A percentile compares a stretch with the other conserved stretches of the same genome.
Conservation (phyloP, 30 jellyfish, hydroid and myxozoan species). For the Hydra vulgaris region DNA sequence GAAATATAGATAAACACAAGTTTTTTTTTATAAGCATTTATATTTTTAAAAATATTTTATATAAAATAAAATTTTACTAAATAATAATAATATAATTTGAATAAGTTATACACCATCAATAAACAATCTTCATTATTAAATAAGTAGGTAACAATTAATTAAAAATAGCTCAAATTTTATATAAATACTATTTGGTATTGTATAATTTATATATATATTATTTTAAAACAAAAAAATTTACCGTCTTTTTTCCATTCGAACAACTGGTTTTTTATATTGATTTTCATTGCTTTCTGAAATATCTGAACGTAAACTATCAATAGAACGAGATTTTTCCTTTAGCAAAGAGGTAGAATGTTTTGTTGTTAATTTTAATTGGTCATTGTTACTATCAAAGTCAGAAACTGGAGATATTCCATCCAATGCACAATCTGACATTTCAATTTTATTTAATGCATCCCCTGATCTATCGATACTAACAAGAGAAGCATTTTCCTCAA, state of each 20-base stretch:
- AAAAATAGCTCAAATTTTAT: too few species aligned
- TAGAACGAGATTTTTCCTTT: conserved; percentile 33
- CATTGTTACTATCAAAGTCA: conserved; percentile 11
- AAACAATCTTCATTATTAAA: too few species aligned
- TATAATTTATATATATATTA: too few species aligned
- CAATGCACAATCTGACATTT: background rate
- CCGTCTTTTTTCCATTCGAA: background rate
- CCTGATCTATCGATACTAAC: conserved; percentile 11
- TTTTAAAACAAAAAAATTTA: too few species aligned
- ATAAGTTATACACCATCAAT: too few species aligned
- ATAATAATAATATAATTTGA: too few species aligned
- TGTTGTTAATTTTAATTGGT: background rate
- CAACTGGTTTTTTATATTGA: background rate
- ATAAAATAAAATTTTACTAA: too few species aligned
- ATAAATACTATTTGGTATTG: too few species aligned
- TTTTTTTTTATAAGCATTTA: too few species aligned
- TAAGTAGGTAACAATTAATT: too few species aligned
- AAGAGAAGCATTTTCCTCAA: background rate
- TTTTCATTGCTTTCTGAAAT: conserved; percentile 25
- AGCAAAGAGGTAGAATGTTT: background rate
- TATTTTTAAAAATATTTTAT: too few species aligned
- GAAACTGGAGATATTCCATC: conserved; percentile 8
- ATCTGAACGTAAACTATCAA: conserved; percentile 39
- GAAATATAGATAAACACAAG: too few species aligned
- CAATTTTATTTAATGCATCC: background rate